Evolutionary conservation across 2,888 invertebrate species (phyloP), one percentile per base, ranked within the genome.

Genomic region (Camponotus fellah): DNA sequence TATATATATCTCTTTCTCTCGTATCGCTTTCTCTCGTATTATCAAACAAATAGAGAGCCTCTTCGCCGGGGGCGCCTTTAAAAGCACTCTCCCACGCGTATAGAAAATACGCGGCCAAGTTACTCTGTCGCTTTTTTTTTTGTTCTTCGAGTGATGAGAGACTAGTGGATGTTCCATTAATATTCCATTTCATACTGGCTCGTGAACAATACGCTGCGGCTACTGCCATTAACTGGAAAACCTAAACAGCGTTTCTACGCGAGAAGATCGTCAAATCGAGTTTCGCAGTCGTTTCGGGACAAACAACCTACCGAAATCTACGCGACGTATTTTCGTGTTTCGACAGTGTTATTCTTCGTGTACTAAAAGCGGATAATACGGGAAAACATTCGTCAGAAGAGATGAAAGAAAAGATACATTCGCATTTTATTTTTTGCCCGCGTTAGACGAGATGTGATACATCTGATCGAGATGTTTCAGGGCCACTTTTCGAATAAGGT

Each of bases 21-120:
- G 62, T 71, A 80, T 80, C n/a, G 79, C 64, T 79, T 60, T 80
- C n/a, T 49, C 56, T 60, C 79, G 62, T 71, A 80, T 80, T 80
- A 71, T 80, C 60, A 80, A 80, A 80, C 71, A 71, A 80, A 80
- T 49, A 21, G 71, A 80, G 60, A 46, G 26, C 34, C 58, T 26
- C 49, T 26, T 68, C 10, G 26, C 34, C 37, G 37, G n/a, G 49
- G 49, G 60, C 21, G 60, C 71, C 71, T 80, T 80, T 71, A 71
- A 71, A 80, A 80, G 71, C 60, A 71, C 46, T 80, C 71, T 46
- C 17, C 17, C 34, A 46, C 17, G 49, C 8, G 58, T 69, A 12
- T 60, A 43, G 60, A 71, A 80, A 71, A 80, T 80, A 71, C 71
- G 71, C 49, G 46, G 77, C 21, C 9, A 71, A 71, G 43, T 46